Conservation (phyloP, 1,140 invertebrate species). For the Goniozus legneri region DNA sequence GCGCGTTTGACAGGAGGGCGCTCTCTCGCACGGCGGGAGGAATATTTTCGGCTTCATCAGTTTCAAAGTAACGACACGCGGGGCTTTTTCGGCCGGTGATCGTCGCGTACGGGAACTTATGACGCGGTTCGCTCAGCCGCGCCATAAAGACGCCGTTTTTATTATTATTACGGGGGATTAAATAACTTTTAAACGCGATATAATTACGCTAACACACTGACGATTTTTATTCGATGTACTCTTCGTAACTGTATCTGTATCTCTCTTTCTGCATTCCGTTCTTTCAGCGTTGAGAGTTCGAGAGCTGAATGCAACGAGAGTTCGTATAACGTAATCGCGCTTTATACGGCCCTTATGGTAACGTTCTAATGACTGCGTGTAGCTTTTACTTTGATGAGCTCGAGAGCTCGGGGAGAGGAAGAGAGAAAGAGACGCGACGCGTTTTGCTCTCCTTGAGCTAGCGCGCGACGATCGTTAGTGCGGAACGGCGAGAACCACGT, state of each 20-base stretch:
- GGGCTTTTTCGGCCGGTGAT: not conserved
- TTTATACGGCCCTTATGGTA: too few relatives aligned
- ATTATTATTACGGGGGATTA: constrained; percentile 22
- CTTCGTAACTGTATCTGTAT: not conserved
- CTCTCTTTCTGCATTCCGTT: not conserved
- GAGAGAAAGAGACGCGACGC: not conserved
- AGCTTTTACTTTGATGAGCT: too few relatives aligned
- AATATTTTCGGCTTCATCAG: not conserved
- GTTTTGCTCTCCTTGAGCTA: not conserved
- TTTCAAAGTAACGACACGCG: not conserved
- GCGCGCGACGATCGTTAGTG: too few relatives aligned
- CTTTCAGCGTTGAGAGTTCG: constrained; percentile 8
- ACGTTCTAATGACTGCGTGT: too few relatives aligned
- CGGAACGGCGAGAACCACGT: too few relatives aligned
- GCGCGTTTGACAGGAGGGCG: not conserved
- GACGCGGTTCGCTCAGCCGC: not conserved
- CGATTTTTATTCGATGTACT: constrained; percentile 14
- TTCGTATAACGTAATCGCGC: too few relatives aligned
- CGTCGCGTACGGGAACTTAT: not conserved
- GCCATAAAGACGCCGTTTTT: not conserved
- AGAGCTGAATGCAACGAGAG: too few relatives aligned
- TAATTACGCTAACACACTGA: constrained; percentile 17
- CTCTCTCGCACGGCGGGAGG: not conserved
- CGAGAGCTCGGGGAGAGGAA: not conserved
- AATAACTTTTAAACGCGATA: constrained; percentile 7